Evolutionary conservation across 2,888 invertebrate species (phyloP), one percentile per base, ranked within the genome.

Genomic region (Diplolepis rosae): DNA sequence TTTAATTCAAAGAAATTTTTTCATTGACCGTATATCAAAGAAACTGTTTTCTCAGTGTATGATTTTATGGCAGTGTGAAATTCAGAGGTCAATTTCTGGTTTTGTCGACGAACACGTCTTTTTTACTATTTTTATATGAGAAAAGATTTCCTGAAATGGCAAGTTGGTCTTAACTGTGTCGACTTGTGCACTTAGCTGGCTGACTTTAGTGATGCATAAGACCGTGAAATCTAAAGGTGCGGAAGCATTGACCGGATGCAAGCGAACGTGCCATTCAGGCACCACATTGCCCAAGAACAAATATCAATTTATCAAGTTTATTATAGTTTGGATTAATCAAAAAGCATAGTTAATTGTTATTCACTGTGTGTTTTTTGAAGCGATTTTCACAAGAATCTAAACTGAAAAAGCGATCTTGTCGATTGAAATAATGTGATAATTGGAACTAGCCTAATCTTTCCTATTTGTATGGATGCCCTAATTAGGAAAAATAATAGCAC

Each of bases 221-320:
- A 74, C 65, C 74, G 69, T 74, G 69, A 71, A 74, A 74, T 74
- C 65, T 71, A 71, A 74, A 74, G 72, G 68, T 66, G 72, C 65
- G 27, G 65, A 69, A 39, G 61, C 67, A 66, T 45, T 74, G 74
- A 74, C 72, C 71, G 68, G 18, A 74, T 48, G 65, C 69, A 54
- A 71, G n/a, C 61, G 24, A 61, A 61, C 61, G 22, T 61, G 35
- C 32, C 61, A 61, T 61, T 61, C 39, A 61, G 22, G 22, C 35
- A 61, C 61, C 39, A 56, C 35, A n/a, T 6, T 39, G 39, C n/a
- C 39, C 61, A 24, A 39, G 24, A 61, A 22, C 56, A 61, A 35
- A 39, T 35, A 56, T 61, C 35, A n/a, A 61, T 61, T 61, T 35
- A 61, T 61, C 61, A 61, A 18, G 13, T 61, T 13, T 35, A 35